A percentile compares a stretch with the other conserved stretches of the same genome.
Evolutionary conservation across 1,140 invertebrate genomes (phyloP).

Genomic region (Pseudomyrmex concolor): DNA sequence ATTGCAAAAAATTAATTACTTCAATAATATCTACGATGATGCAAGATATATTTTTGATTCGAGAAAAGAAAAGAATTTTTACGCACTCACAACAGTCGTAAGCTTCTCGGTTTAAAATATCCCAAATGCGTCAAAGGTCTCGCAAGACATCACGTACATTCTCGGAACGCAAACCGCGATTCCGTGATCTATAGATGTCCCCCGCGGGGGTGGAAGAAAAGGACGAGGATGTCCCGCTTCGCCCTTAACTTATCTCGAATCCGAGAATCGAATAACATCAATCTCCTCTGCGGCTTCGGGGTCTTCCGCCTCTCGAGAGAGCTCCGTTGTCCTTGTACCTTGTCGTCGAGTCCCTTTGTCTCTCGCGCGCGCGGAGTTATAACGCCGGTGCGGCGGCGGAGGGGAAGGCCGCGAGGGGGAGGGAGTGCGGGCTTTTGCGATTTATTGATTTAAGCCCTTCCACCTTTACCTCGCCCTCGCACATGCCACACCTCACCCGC

Average conservation of each 20-base stretch:
- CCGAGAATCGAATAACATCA: constrained; percentile 74
- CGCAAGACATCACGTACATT: neutral
- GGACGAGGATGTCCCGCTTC: constrained; percentile 21
- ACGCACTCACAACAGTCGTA: neutral
- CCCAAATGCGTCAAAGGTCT: neutral
- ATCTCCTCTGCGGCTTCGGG: constrained; percentile 68
- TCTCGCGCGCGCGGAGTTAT: constrained; percentile 70
- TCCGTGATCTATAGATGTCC: constrained; percentile 45
- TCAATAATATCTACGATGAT: too few relatives aligned
- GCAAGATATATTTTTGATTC: too few relatives aligned
- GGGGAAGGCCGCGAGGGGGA: constrained; percentile 7
- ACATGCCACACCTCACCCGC: constrained; percentile 50
- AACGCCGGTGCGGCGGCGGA: constrained; percentile 62
- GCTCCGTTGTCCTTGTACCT: constrained; percentile 65
- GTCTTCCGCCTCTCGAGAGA: constrained; percentile 37
- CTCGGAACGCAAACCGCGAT: constrained; percentile 50
- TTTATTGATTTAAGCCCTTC: constrained; percentile 74
- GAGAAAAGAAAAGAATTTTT: neutral
- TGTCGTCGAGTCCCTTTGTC: constrained; percentile 71
- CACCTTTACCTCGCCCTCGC: constrained; percentile 67
- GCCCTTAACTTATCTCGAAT: constrained; percentile 71
- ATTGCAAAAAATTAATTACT: too few relatives aligned
- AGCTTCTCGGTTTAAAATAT: neutral
- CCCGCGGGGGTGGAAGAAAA: too few relatives aligned
- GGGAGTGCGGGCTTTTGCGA: constrained; percentile 70